phyloP scores from a whole-genome alignment of 64 coral and sea anemone genomes.

The Stichodactyla mertensii region DNA sequence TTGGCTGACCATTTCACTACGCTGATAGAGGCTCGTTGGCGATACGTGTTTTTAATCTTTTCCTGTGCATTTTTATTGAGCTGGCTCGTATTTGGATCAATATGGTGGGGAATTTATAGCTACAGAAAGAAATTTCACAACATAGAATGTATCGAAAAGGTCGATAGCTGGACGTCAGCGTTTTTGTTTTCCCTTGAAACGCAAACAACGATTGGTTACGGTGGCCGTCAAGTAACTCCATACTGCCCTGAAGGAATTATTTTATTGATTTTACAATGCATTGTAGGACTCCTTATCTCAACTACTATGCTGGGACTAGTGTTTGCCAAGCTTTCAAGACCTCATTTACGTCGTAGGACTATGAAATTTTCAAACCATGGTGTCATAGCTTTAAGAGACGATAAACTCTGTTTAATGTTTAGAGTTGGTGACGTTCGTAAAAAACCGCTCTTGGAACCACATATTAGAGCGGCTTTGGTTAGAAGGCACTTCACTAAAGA shows the following conservation, averaged over 20 bases:
- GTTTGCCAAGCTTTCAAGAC: slow-evolving; percentile 87
- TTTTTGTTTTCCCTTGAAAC: slow-evolving; percentile 87
- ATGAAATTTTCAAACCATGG: slow-evolving; percentile 79
- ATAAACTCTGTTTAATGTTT: slow-evolving; percentile 86
- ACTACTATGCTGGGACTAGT: slow-evolving; percentile 87
- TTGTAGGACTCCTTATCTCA: slow-evolving; percentile 78
- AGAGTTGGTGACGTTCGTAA: slow-evolving; percentile 73
- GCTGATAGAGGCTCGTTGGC: slow-evolving; percentile 71
- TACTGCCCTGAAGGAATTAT: slow-evolving; percentile 88
- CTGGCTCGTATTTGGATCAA: slow-evolving; percentile 63
- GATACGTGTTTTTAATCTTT: slow-evolving; percentile 72
- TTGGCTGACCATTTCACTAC: slow-evolving; percentile 82
- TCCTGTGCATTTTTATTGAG: slow-evolving; percentile 57
- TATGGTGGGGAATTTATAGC: slow-evolving; percentile 81
- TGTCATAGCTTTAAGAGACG: slow-evolving; percentile 66
- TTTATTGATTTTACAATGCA: slow-evolving; percentile 75
- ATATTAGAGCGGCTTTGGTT: slow-evolving; percentile 54
- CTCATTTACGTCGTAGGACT: slow-evolving; percentile 57
- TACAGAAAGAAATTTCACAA: slow-evolving; percentile 45
- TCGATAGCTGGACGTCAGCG: slow-evolving; percentile 71
- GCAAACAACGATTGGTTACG: slow-evolving; percentile 85
- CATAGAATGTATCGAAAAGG: slow-evolving; percentile 65
- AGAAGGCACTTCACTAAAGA: slow-evolving; percentile 48
- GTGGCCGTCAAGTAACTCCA: slow-evolving; percentile 76
- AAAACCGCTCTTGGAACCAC: slow-evolving; percentile 71